phyloP scores from a whole-genome alignment of 2,888 invertebrate genomes.

The Trimorus sp. region DNA sequence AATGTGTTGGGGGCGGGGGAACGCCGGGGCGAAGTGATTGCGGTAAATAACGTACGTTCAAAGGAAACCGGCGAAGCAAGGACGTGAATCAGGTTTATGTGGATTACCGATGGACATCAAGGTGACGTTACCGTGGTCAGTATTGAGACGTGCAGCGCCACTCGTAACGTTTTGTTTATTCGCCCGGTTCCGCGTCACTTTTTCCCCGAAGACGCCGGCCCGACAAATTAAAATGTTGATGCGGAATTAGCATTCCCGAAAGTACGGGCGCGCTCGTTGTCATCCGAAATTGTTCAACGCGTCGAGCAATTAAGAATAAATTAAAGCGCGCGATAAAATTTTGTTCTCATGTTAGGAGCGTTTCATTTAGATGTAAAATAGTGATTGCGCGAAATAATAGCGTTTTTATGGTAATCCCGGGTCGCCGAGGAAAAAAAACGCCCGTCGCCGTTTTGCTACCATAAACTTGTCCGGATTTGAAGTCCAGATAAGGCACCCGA shows the following conservation, averaged over 20 bases:
- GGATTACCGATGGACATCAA: conserved; percentile 57
- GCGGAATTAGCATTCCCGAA: conserved; percentile 45
- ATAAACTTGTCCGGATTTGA: conserved; percentile 55
- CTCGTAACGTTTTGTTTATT: conserved; percentile 24
- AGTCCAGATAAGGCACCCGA: conserved; percentile 49
- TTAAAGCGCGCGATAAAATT: conserved; percentile 59
- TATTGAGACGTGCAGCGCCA: conserved; percentile 28
- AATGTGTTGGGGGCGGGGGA: too few relatives aligned
- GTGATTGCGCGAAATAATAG: conserved; percentile 63
- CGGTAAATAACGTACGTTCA: conserved; percentile 42
- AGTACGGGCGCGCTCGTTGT: conserved; percentile 32
- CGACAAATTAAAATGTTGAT: conserved; percentile 55
- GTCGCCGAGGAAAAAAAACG: conserved; percentile 32
- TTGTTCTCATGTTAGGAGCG: conserved; percentile 59
- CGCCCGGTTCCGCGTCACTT: not conserved
- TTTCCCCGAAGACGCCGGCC: conserved; percentile 19
- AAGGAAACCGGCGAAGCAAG: conserved; percentile 39
- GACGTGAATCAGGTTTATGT: conserved; percentile 61
- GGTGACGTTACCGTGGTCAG: conserved; percentile 62
- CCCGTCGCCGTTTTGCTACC: conserved; percentile 49
- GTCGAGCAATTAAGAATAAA: conserved; percentile 60
- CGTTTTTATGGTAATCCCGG: conserved; percentile 62
- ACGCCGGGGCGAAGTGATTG: conserved; percentile 6
- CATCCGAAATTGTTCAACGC: conserved; percentile 52
- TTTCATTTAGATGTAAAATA: conserved; percentile 65